phyloP scores from a whole-genome alignment of 1,140 invertebrate species.

The Drosophila punjabiensis region DNA sequence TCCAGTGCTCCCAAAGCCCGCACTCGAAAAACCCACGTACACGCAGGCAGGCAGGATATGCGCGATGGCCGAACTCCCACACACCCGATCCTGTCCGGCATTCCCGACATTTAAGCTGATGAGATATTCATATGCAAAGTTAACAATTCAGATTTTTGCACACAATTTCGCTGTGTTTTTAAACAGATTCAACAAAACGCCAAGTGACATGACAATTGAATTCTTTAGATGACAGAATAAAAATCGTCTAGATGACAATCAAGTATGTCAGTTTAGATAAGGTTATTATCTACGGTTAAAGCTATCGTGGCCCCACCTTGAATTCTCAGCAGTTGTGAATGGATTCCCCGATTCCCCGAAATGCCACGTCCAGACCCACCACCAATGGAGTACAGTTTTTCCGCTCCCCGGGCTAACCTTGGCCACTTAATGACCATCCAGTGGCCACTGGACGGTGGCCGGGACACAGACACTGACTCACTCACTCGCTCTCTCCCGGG shows the following conservation, averaged over 20 bases:
- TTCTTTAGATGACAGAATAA: background rate
- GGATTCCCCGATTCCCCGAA: constrained; percentile 10
- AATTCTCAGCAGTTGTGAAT: background rate
- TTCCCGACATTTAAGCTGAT: constrained; percentile 57
- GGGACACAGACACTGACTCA: constrained; percentile 37
- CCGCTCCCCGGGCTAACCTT: constrained; percentile 45
- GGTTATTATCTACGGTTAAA: constrained; percentile 3
- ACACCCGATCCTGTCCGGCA: background rate
- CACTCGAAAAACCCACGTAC: constrained; percentile 13
- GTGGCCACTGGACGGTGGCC: constrained; percentile 54
- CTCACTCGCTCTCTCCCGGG: constrained; percentile 7
- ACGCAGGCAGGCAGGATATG: constrained; percentile 55
- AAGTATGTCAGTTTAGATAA: background rate
- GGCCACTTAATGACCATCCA: constrained; percentile 81
- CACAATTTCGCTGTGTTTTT: constrained; percentile 27
- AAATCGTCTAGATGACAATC: constrained; percentile 1
- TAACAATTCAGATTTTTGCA: constrained; percentile 23
- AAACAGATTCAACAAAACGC: constrained; percentile 12
- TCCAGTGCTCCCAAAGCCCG: constrained; percentile 33
- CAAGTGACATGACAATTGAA: constrained; percentile 9
- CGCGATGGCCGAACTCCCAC: constrained; percentile 13
- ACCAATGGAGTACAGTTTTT: constrained; percentile 19
- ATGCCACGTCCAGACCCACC: constrained; percentile 9
- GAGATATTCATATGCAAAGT: constrained; percentile 48
- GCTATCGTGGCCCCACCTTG: constrained; percentile 1